A percentile compares a stretch with the other conserved stretches of the same genome.
phyloP scores from a whole-genome alignment of 2,888 invertebrate species.

The Watsonalla binaria region DNA sequence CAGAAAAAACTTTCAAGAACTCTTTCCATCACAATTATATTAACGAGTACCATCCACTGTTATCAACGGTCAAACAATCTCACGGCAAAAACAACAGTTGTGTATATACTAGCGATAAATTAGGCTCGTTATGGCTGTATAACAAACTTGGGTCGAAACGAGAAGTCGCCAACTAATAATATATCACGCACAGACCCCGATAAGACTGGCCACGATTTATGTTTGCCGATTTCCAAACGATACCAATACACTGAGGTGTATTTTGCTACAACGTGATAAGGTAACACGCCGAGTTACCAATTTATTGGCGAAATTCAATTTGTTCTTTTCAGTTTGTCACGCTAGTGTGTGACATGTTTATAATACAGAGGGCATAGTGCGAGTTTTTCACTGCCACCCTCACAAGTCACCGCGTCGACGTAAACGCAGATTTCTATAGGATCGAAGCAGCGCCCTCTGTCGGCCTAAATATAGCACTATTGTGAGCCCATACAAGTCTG shows the following conservation, averaged over 20 bases:
- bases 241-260: constrained; percentile 30
- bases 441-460: no score
- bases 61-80: no score
- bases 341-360: background rate
- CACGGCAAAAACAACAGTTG: background rate
- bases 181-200: constrained; percentile 46
- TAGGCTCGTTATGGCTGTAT: constrained; percentile 59
- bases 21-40: no score
- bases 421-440: no score
- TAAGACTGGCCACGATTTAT: constrained; percentile 56
- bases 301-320: background rate
- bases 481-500: no score
- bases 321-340: background rate
- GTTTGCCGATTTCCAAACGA: constrained; percentile 46
- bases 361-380: no score
- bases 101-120: constrained; percentile 44
- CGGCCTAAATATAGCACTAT: no score
- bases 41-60: no score
- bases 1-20: no score
- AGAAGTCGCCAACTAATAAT: constrained; percentile 59
- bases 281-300: constrained; percentile 7
- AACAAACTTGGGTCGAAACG: constrained; percentile 45
- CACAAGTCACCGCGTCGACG: no score
- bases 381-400: no score
- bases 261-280: constrained; percentile 14